Evolutionary conservation across 2,113 vertebrate species (phyloP).

Genomic region (Protobothrops mucrosquamatus): DNA sequence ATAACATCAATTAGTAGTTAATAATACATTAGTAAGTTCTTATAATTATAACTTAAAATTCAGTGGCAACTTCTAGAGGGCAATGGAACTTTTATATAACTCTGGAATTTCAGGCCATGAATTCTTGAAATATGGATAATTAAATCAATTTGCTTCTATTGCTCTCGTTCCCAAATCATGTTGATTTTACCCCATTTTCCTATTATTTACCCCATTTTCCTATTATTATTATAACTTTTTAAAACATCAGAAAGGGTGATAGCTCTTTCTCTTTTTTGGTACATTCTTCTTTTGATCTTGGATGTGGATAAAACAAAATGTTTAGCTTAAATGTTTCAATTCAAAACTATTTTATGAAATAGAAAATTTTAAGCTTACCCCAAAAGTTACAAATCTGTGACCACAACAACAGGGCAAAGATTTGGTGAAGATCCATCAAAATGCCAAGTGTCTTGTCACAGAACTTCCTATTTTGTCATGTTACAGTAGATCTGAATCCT

Average conservation of each 20-base stretch:
- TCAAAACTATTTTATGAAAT: background rate
- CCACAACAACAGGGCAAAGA: background rate
- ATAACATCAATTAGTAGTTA: background rate
- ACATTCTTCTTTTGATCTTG: background rate
- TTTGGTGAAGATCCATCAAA: background rate
- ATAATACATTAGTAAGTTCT: background rate
- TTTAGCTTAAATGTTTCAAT: background rate
- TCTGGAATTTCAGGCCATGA: background rate
- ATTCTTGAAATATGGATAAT: background rate
- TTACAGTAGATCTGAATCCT: background rate
- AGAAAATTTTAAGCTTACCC: background rate
- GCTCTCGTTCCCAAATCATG: background rate
- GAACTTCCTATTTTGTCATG: background rate
- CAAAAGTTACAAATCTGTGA: background rate
- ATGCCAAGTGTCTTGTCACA: background rate
- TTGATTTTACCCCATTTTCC: background rate
- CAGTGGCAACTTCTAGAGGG: background rate
- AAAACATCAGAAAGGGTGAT: background rate
- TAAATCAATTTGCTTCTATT: background rate
- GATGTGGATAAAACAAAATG: background rate
- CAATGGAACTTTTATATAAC: background rate
- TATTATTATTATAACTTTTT: background rate
- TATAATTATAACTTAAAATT: background rate
- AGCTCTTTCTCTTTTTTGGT: background rate
- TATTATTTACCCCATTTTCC: background rate